A percentile compares a stretch with the other conserved stretches of the same genome.
Conservation (phyloP, 35 echinoderm and acorn worm species). For the Anneissia japonica region DNA sequence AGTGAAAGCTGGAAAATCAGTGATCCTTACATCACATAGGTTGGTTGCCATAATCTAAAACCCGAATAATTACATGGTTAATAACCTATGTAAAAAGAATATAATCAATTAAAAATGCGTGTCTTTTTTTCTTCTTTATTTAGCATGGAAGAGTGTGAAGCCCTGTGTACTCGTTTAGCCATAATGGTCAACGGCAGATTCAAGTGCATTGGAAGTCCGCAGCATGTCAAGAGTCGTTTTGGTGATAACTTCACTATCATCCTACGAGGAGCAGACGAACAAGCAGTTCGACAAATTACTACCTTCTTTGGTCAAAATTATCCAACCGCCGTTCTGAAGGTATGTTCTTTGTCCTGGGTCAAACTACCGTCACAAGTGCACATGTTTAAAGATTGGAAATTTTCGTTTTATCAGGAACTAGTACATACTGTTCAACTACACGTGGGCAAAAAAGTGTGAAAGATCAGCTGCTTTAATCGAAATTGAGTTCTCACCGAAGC, state of each 20-base stretch:
- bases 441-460: too few species aligned
- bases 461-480: too few species aligned
- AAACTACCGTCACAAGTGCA: not conserved
- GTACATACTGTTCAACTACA: too few species aligned
- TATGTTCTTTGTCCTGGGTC: constrained; percentile 13
- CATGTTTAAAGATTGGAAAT: not conserved
- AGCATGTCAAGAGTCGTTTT: constrained; percentile 79
- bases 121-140: too few species aligned
- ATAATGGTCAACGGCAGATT: constrained; percentile 95
- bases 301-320: constrained; percentile 43
- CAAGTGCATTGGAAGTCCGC: constrained; percentile 81
- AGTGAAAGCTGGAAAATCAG: constrained; percentile 49
- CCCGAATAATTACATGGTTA: too few species aligned
- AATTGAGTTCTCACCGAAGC: too few species aligned
- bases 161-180: constrained; percentile 75
- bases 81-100: too few species aligned
- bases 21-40: constrained; percentile 87
- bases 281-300: constrained; percentile 32
- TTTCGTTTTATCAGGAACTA: too few species aligned
- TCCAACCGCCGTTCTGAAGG: constrained; percentile 64
- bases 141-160: constrained; percentile 96
- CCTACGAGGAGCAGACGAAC: constrained; percentile 8
- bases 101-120: too few species aligned
- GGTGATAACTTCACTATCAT: constrained; percentile 78
- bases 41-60: too few species aligned